Evolutionary conservation across 2,797 vertebrate genomes (phyloP), one percentile per base, ranked within the genome.

Genomic region (Mus caroli): DNA sequence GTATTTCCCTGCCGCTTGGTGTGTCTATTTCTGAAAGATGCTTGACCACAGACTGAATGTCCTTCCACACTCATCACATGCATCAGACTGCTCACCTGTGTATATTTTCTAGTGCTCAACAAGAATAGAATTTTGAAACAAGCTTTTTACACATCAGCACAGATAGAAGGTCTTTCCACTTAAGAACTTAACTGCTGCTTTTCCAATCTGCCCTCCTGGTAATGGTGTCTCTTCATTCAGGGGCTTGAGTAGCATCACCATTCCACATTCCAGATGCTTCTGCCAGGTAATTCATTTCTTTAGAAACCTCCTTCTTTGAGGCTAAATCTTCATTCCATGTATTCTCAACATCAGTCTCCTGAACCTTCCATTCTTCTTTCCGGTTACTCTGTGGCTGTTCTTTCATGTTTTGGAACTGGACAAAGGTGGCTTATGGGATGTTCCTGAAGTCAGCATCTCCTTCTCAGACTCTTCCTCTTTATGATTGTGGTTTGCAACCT

Each of bases 41-140:
- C 97, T 95, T 6, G 97, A 95, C 2, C 96, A 83, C 84, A 96
- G 96, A 77, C 95, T 71, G 94, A 98, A 98, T 12, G 95, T 94
- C 20, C 94, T 82, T 8, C 97, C 97, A 0, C 97, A 97, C 46
- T 85, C 95, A 0, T 92, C 10, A 19, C 97, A 97, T 17, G 92
- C 94, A 24, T 89, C 90, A 24, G 96, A 88, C 50, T 87, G 92
- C 91, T 96, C 94, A 0, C 96, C 26, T 17, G 26, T 77, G 75
- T 77, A 46, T 77, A 26, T 78, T 78, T 46, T 78, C 43, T 52
- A 46, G 82, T 97, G 97, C 46, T 93, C 86, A 0, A 75, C 50
- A 2, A 97, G 96, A 31, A 93, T 96, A 10, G 92, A 78, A 52
- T 95, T 84, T 82, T 96, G 87, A 15, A 85, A 54, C 26, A 97